phyloP scores from a whole-genome alignment of 2,113 vertebrate species.

The Cairina moschata region DNA sequence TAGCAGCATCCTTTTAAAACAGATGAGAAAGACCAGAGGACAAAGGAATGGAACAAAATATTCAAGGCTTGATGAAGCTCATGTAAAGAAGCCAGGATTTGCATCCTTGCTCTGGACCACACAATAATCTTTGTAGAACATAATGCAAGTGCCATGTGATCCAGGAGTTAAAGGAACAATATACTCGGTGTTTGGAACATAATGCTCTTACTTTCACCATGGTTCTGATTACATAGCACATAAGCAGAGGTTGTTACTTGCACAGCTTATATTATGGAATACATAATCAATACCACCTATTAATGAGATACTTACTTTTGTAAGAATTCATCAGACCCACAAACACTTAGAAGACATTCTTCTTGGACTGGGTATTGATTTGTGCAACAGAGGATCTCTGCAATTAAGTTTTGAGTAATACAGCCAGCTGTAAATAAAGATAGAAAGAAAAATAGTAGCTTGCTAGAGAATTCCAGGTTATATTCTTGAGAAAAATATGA shows the following conservation, averaged over 20 bases:
- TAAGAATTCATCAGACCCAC: conserved; percentile 74
- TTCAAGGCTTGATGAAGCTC: background rate
- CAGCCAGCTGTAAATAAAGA: conserved; percentile 74
- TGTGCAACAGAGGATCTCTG: conserved; percentile 50
- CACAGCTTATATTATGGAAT: background rate
- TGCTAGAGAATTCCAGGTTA: conserved; percentile 16
- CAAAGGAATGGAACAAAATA: background rate
- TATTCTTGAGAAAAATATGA: background rate
- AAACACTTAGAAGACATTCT: conserved; percentile 63
- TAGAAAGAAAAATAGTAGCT: conserved; percentile 34
- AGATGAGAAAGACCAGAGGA: background rate
- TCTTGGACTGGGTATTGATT: conserved; percentile 30
- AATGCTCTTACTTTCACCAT: background rate
- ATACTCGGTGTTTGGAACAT: background rate
- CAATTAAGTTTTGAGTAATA: conserved; percentile 72
- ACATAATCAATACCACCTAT: background rate
- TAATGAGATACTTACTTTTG: conserved; percentile 64
- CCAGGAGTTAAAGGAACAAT: background rate
- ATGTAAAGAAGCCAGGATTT: background rate
- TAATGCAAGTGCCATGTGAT: rapidly evolving
- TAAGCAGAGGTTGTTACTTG: background rate
- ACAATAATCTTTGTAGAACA: background rate
- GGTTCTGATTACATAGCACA: background rate
- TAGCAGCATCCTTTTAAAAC: background rate
- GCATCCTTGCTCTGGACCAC: background rate